These are phyloP conservation scores for Cephus spinipes DNA, from an alignment of 2,888 invertebrate species.

Conservation along the genomic window DNA sequence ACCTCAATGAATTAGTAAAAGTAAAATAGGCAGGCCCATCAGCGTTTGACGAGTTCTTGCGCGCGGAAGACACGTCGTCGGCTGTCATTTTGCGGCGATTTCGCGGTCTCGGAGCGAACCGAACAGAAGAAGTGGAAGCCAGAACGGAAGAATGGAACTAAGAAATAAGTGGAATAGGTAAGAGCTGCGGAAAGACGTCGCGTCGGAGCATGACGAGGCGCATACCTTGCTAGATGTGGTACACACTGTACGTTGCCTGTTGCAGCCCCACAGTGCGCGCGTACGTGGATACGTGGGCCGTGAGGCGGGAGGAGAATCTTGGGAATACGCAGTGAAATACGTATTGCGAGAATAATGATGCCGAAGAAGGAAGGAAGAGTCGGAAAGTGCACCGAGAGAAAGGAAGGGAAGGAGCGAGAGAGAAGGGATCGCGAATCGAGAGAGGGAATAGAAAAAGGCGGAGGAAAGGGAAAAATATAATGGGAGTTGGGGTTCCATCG, in stretches of 20 bases:
- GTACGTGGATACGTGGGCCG: too few relatives aligned
- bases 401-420: constrained; percentile 12
- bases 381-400: constrained; percentile 13
- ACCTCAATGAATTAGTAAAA: too few relatives aligned
- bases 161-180: background rate
- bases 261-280: too few relatives aligned
- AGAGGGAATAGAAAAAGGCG: constrained; percentile 9
- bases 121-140: constrained; percentile 23
- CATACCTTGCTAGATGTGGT: constrained; percentile 54
- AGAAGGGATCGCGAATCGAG: constrained; percentile 38
- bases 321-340: constrained; percentile 36
- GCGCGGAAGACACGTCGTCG: background rate
- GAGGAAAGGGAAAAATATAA: constrained; percentile 21
- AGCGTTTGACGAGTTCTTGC: too few relatives aligned
- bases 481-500: constrained; percentile 42
- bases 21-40: too few relatives aligned
- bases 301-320: constrained; percentile 17
- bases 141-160: too few relatives aligned
- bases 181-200: constrained; percentile 36
- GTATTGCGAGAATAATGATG: constrained; percentile 36
- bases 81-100: background rate
- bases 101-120: background rate
- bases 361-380: constrained; percentile 15
- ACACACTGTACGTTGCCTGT: background rate
- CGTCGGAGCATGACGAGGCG: constrained; percentile 51